Evolutionary conservation across 2,888 invertebrate species (phyloP).

Genomic region (Melanophora roralis): DNA sequence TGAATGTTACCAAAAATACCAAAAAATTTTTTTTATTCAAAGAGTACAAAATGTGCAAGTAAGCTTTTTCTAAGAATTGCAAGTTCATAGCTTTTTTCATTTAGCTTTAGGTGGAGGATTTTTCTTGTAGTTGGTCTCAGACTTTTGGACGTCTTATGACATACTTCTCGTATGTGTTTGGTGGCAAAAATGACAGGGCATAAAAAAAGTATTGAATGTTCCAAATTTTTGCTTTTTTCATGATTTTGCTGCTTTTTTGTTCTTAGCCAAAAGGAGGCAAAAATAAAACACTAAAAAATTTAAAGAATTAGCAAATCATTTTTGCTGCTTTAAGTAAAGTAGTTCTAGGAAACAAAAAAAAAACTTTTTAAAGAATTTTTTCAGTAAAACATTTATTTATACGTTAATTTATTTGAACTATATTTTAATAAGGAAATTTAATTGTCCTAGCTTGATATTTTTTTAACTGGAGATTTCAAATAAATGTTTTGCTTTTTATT

Average conservation of each 20-base stretch:
- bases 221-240: conserved; percentile 41
- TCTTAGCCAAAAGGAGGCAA: conserved; percentile 8
- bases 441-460: too few relatives aligned
- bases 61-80: conserved; percentile 56
- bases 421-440: too few relatives aligned
- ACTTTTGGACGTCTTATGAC: conserved; percentile 61
- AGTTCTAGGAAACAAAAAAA: too few relatives aligned
- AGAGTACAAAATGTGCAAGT: conserved; percentile 58
- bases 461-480: too few relatives aligned
- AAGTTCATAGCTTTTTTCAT: conserved; percentile 37
- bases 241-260: background rate
- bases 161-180: conserved; percentile 40
- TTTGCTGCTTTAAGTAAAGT: background rate
- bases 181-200: conserved; percentile 43
- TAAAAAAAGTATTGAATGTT: conserved; percentile 26
- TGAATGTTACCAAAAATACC: conserved; percentile 4
- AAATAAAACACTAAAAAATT: background rate
- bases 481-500: too few relatives aligned
- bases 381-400: too few relatives aligned
- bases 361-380: too few relatives aligned
- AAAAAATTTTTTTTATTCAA: background rate
- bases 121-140: conserved; percentile 23
- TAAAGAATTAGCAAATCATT: conserved; percentile 19
- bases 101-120: conserved; percentile 33
- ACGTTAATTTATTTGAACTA: too few relatives aligned